Conservation (phyloP, 2,113 vertebrate species). For the Elachura formosa region DNA sequence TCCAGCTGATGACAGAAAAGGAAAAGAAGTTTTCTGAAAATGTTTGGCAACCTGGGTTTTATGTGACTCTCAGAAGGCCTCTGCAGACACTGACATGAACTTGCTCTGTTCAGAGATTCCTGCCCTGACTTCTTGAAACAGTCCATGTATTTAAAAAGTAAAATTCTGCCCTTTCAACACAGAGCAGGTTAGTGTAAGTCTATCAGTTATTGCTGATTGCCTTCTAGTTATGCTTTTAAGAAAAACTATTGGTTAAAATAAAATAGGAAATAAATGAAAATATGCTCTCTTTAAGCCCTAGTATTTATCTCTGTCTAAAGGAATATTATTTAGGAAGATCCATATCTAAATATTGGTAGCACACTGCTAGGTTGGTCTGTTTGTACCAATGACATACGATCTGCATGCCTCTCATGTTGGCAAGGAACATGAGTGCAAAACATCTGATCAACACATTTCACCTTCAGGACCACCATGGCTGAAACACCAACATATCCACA, state of each 20-base stretch:
- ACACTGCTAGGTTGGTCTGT: not conserved
- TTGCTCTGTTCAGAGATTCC: not conserved
- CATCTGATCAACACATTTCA: not conserved
- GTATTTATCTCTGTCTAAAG: not conserved
- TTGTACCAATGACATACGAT: not conserved
- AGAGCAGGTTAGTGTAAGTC: not conserved
- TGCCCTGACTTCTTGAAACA: not conserved
- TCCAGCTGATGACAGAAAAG: not conserved
- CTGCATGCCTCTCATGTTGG: not conserved
- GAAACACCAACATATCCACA: not conserved
- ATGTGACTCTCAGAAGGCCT: not conserved
- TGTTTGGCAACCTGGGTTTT: not conserved
- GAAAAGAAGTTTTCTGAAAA: not conserved
- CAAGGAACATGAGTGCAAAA: not conserved
- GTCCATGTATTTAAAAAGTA: not conserved
- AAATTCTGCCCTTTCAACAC: not conserved
- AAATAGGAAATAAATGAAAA: not conserved
- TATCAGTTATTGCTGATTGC: not conserved
- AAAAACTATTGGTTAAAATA: not conserved
- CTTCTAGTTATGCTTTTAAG: not conserved
- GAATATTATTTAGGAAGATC: not conserved
- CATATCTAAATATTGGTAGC: not conserved
- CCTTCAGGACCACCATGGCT: not conserved
- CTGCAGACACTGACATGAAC: not conserved
- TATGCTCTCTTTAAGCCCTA: rapidly evolving